Evolutionary conservation across 2,888 invertebrate genomes (phyloP).

Genomic region (Helicoverpa assulta): DNA sequence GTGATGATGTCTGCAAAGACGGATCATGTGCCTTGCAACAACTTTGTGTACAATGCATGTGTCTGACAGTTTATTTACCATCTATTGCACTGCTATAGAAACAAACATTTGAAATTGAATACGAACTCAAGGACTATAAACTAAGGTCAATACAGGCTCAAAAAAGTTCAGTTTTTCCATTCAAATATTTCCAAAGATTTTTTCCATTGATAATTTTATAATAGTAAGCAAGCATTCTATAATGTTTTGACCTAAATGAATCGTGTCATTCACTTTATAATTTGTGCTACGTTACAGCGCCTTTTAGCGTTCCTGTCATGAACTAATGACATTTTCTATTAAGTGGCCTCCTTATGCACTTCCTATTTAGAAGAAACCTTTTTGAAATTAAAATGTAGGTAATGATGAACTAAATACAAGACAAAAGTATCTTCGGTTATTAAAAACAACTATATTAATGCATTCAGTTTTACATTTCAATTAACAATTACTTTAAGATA

Average conservation of each 20-base stretch:
- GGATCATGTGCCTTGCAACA: background rate
- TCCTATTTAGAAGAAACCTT: background rate
- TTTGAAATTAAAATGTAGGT: background rate
- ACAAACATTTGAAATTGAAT: background rate
- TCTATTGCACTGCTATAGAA: background rate
- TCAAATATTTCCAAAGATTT: too few species aligned
- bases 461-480: too few species aligned
- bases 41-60: background rate
- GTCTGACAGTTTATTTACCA: background rate
- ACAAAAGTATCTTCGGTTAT: too few species aligned
- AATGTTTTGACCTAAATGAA: background rate
- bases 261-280: background rate
- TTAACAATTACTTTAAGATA: too few species aligned
- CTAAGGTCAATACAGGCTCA: too few species aligned
- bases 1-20: slow-evolving; percentile 9
- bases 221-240: too few species aligned
- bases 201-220: too few species aligned
- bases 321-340: background rate
- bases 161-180: too few species aligned
- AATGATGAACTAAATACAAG: background rate
- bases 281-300: background rate
- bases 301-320: background rate
- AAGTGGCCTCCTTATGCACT: background rate
- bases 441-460: too few species aligned
- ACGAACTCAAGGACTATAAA: background rate